A percentile compares a stretch with the other conserved stretches of the same genome.
phyloP scores from a whole-genome alignment of 2,888 invertebrate species.

The Hofmannophila pseudospretella region DNA sequence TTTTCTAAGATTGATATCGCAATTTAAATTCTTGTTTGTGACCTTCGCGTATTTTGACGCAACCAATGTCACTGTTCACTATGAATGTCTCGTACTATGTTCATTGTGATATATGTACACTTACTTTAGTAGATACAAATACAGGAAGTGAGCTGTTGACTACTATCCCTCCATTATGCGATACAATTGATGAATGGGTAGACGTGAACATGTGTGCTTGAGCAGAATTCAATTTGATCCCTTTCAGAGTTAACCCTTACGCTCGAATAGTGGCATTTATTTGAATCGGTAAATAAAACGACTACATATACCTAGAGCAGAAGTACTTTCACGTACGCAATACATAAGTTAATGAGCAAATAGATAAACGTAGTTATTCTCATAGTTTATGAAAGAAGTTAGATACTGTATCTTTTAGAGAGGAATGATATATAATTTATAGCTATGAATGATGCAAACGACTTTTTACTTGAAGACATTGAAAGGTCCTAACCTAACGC shows the following conservation, averaged over 20 bases:
- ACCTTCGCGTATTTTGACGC: conserved; percentile 3
- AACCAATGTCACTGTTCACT: not conserved
- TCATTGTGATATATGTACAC: conserved; percentile 18
- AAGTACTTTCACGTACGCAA: not conserved
- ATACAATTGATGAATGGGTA: conserved; percentile 69
- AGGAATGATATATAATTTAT: too few species aligned
- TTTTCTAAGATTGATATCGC: conserved; percentile 4
- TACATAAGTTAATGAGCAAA: too few species aligned
- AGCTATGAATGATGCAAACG: too few species aligned
- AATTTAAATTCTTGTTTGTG: conserved; percentile 8
- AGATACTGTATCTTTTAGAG: too few species aligned
- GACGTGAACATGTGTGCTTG: conserved; percentile 62
- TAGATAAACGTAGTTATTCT: too few species aligned
- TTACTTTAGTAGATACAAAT: conserved; percentile 24
- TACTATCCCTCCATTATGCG: conserved; percentile 60
- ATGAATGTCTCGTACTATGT: conserved; percentile 20
- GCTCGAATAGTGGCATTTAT: conserved; percentile 57
- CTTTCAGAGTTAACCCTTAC: conserved; percentile 64
- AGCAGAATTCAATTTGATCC: conserved; percentile 68
- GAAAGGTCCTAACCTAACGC: conserved; percentile 8
- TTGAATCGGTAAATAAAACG: conserved; percentile 63
- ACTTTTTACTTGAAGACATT: too few species aligned
- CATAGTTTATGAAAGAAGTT: too few species aligned
- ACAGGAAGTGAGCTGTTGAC: conserved; percentile 60
- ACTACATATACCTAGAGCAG: not conserved